These are phyloP conservation scores for Leuciscus waleckii DNA, from an alignment of 2,797 vertebrate species.

Conservation along the genomic window DNA sequence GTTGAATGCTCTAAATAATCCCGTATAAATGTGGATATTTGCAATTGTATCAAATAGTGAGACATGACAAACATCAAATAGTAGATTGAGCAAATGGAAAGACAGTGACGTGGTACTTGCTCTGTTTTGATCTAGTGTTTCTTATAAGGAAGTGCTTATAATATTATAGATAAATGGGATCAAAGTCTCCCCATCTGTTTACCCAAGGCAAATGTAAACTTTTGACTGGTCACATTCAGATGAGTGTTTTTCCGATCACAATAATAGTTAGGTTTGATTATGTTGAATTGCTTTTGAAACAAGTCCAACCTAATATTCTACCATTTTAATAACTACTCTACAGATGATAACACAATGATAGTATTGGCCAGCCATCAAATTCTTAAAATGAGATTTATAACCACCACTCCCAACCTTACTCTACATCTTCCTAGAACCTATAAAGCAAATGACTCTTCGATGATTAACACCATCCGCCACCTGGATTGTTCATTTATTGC, in stretches of 20 bases:
- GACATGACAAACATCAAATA: not conserved
- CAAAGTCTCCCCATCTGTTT: constrained; percentile 49
- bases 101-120: not conserved
- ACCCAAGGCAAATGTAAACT: constrained; percentile 8
- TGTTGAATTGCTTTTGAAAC: not conserved
- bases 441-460: not conserved
- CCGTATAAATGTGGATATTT: not conserved
- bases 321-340: not conserved
- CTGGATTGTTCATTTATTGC: not conserved
- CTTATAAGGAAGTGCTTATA: constrained; percentile 43
- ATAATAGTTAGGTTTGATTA: not conserved
- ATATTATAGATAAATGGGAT: constrained; percentile 36
- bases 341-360: not conserved
- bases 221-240: not conserved
- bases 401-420: not conserved
- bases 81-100: constrained; percentile 4
- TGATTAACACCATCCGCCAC: not conserved
- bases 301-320: not conserved
- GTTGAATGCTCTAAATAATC: not conserved
- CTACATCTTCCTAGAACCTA: not conserved
- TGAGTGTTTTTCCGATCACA: not conserved
- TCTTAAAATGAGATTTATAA: not conserved
- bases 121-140: constrained; percentile 20
- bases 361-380: not conserved
- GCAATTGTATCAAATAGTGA: constrained; percentile 1